phyloP scores from a whole-genome alignment of 37 sponge, comb jelly and placozoan genomes.

The Mnemiopsis leidyi region DNA sequence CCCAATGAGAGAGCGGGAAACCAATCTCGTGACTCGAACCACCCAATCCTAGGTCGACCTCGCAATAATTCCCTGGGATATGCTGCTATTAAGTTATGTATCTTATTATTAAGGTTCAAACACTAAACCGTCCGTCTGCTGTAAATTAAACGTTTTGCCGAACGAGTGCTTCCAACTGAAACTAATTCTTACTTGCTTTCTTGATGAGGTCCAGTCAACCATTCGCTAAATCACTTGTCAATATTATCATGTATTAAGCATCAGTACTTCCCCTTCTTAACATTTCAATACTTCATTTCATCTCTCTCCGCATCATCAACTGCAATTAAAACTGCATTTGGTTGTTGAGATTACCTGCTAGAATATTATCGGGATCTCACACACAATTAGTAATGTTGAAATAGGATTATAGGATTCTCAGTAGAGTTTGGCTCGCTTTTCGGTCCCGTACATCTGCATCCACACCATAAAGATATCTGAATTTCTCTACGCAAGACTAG shows the following conservation, averaged over 20 bases:
- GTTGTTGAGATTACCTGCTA: too few relatives aligned
- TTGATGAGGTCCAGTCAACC: too few relatives aligned
- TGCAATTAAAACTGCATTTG: too few relatives aligned
- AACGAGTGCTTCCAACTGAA: neutral
- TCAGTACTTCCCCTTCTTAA: too few relatives aligned
- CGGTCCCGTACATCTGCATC: neutral
- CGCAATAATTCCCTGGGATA: neutral
- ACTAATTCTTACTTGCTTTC: too few relatives aligned
- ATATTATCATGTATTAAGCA: too few relatives aligned
- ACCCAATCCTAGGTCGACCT: neutral
- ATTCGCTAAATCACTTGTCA: too few relatives aligned
- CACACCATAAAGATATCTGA: neutral
- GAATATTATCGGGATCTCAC: too few relatives aligned
- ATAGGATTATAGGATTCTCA: too few relatives aligned
- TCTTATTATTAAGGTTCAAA: neutral
- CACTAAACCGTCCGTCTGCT: neutral
- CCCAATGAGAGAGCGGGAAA: neutral
- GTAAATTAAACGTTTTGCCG: neutral
- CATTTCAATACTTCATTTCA: too few relatives aligned
- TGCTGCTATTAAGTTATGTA: neutral
- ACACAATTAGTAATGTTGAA: too few relatives aligned
- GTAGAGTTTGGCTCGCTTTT: neutral
- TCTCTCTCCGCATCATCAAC: too few relatives aligned
- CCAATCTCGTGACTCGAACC: neutral
- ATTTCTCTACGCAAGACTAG: neutral